Evolutionary conservation across 2,888 invertebrate species (phyloP), one percentile per base, ranked within the genome.

Genomic region (Rhingia rostrata): DNA sequence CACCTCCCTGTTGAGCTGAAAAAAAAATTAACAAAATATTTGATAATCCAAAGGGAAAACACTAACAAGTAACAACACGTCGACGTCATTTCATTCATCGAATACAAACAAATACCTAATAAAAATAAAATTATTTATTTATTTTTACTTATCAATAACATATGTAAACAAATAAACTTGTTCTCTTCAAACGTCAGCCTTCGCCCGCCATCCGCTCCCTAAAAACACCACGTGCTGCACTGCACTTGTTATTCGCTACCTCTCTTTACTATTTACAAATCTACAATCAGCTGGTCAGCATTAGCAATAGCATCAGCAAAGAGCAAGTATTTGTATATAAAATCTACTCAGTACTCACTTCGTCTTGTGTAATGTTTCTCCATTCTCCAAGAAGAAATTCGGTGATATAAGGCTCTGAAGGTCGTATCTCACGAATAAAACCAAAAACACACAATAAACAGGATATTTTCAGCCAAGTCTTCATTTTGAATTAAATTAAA

Each of bases 351-450:
- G 91, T 88, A 73, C 86, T 86, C 77, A 91, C 91, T 88, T 91
- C 88, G 4, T 89, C 89, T 58, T 93, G 92, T 0, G 96, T 96
- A 53, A 97, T 92, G 90, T 97, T 95, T 88, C 95, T 94, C 94
- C 95, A 96, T 87, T 93, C 93, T 75, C 95, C 96, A 10, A 94
- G 92, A 33, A 97, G 92, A 90, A 94, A 97, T 89, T 96, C 95
- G 0, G 96, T 95, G 10, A 97, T 93, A 89, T 95, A 97, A 0
- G 97, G 96, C 88, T 97, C 97, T 0, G 96, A 96, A 0, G 97
- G 97, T n/a, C 97, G 93, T 67, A 97, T 94, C 91, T 97, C 97
- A 86, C 97, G 94, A 43, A 97, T 91, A 87, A 96, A 94, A 6
- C 97, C 97, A 89, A 96, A 97, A 45, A 94, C 92, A 88, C 97